These are phyloP conservation scores for Leucosticte australis DNA, from an alignment of 2,113 vertebrate genomes.

Conservation along the genomic window DNA sequence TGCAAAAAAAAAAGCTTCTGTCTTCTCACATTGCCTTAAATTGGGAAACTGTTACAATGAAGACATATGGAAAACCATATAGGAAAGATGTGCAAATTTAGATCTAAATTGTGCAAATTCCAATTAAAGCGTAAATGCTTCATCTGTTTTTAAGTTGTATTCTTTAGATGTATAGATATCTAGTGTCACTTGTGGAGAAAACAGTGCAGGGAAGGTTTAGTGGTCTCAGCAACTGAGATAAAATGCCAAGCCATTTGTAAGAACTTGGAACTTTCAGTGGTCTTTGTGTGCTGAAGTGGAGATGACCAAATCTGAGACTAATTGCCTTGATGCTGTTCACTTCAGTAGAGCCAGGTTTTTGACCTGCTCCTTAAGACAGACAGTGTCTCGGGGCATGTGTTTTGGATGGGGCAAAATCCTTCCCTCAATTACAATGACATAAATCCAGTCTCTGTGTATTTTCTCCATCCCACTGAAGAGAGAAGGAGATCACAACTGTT, in stretches of 20 bases:
- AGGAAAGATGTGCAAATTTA: not conserved
- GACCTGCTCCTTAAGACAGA: not conserved
- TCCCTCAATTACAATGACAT: not conserved
- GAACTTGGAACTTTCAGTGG: not conserved
- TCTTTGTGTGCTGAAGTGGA: not conserved
- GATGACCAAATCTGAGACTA: not conserved
- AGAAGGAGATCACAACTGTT: not conserved
- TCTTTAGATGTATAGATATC: not conserved
- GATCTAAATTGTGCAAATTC: not conserved
- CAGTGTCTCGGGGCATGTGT: not conserved
- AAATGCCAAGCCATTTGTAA: not conserved
- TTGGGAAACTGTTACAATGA: not conserved
- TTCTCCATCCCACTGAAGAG: not conserved
- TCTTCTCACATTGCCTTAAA: not conserved
- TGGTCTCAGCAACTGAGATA: not conserved
- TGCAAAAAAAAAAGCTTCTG: not conserved
- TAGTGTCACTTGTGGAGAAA: not conserved
- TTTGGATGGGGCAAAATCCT: not conserved
- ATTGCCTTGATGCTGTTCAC: not conserved
- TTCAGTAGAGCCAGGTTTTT: not conserved
- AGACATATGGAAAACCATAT: not conserved
- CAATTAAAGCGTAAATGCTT: not conserved
- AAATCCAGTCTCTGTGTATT: not conserved
- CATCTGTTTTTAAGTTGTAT: not conserved
- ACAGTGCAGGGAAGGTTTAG: not conserved